Base-by-base conservation (phyloP, 2,888 invertebrate species). In the Polydrusus tereticollis region DNA sequence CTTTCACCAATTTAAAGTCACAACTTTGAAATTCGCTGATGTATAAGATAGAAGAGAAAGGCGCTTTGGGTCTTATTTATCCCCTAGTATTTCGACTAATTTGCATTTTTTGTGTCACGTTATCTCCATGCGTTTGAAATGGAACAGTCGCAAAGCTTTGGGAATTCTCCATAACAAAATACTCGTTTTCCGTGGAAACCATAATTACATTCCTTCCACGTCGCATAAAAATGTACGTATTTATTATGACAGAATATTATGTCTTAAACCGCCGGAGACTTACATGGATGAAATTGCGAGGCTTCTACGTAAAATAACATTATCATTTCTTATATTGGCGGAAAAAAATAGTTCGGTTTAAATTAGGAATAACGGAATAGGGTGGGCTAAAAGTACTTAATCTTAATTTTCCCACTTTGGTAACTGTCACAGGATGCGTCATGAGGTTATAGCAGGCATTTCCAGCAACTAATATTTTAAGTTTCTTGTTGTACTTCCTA, bases 201-300 rank as follows among this genome's bases (percentile, higher is more conserved):
- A 55, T 65, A 65, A 65, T 65, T 65, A 52, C 65, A 50, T 65
- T 65, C 52, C 38, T 38, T 65, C 65, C 52, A 65, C 65, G 58
- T 58, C 58, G 58, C 58, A 58, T 58, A 21, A 59, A 59, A 43
- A 50, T 33, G 50, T 50, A 36, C 47, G 64, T 55, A 55, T 55
- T 55, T 55, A 55, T 55, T 29, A 55, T 55, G 52, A 55, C 29
- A 29, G 52, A 55, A 55, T 55, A 55, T 29, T 55, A 55, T 29
- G 29, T 16, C 29, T 55, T 29, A 29, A 26, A 29, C 18, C 52
- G 10, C 29, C 29, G 23, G 52, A 55, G 52, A 55, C 29, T 47
- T 29, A 29, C 16, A 55, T 18, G 52, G 6, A 29, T 29, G 23
- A 47, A 20, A 47, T 47, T 21, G 20, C 8, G 20, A n/a, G 10